Evolutionary conservation across 2,888 invertebrate species (phyloP).

Genomic region (Xylota sylvarum): DNA sequence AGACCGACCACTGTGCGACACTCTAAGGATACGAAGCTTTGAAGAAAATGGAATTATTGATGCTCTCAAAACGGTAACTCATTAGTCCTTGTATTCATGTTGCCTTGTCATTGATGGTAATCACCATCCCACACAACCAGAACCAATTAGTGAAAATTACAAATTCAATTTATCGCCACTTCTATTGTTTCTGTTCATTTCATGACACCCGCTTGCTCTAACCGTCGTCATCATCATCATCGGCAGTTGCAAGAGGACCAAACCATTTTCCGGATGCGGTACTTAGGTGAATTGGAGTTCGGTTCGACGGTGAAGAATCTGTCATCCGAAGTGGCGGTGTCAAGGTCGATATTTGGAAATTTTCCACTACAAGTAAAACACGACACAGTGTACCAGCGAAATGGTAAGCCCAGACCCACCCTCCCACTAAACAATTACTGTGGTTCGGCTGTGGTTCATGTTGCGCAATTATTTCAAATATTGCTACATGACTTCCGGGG

Average conservation of each 20-base stretch:
- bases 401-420: conserved; percentile 80
- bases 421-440: conserved; percentile 15
- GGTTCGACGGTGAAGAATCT: conserved; percentile 84
- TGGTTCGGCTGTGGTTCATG: neutral
- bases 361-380: conserved; percentile 84
- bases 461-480: conserved; percentile 7
- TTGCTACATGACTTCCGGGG: neutral
- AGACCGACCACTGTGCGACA: conserved; percentile 91
- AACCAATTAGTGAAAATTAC: conserved; percentile 12
- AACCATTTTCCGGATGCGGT: conserved; percentile 84
- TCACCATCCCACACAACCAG: conserved; percentile 18
- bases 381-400: conserved; percentile 83
- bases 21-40: conserved; percentile 90
- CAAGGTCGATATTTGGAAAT: conserved; percentile 84
- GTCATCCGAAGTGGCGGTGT: conserved; percentile 84
- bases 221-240: conserved; percentile 3
- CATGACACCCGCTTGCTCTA: conserved; percentile 6
- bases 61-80: conserved; percentile 84
- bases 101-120: neutral
- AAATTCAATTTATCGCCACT: conserved; percentile 51
- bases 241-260: conserved; percentile 84
- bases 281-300: conserved; percentile 84
- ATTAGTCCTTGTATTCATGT: conserved; percentile 38
- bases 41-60: conserved; percentile 86
- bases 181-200: conserved; percentile 31